Percentiles rank a stretch among this genome's conserved stretches.
phyloP scores from a whole-genome alignment of 2,797 vertebrate species.

The Parauchenoglanis ngamensis region DNA sequence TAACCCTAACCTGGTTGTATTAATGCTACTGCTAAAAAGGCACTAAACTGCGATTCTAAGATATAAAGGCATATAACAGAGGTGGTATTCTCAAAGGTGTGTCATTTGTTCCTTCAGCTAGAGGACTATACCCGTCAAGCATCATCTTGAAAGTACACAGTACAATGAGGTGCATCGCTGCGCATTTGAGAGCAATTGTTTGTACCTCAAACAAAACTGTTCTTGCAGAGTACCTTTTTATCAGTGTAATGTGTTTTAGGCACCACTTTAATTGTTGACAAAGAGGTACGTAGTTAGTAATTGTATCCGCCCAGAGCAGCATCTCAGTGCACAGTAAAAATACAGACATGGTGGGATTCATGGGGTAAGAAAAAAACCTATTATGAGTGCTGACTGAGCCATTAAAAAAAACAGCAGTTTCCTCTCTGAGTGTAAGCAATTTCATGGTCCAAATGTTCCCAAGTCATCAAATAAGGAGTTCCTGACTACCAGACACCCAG shows the following conservation, averaged over 20 bases:
- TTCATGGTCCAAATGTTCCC: constrained; percentile 16
- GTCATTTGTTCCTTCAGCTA: neutral
- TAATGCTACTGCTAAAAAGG: neutral
- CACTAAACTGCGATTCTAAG: neutral
- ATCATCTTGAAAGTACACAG: neutral
- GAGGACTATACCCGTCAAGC: neutral
- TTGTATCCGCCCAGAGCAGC: neutral
- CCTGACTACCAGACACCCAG: neutral
- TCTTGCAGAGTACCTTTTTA: neutral
- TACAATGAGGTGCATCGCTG: neutral
- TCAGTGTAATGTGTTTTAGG: neutral
- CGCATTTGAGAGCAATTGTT: neutral
- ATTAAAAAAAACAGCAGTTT: neutral
- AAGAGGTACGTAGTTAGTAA: neutral
- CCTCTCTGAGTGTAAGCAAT: constrained; percentile 15
- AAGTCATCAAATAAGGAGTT: constrained; percentile 23
- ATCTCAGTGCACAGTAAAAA: neutral
- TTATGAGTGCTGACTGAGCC: constrained; percentile 6
- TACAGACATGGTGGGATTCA: neutral
- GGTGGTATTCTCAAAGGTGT: constrained; percentile 4
- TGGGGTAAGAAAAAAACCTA: neutral
- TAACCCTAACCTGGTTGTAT: too few relatives aligned
- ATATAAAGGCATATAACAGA: neutral
- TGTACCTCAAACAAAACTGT: neutral
- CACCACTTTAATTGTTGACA: constrained; percentile 1